phyloP scores from a whole-genome alignment of 2,888 invertebrate species.

The Xestia ashworthii region DNA sequence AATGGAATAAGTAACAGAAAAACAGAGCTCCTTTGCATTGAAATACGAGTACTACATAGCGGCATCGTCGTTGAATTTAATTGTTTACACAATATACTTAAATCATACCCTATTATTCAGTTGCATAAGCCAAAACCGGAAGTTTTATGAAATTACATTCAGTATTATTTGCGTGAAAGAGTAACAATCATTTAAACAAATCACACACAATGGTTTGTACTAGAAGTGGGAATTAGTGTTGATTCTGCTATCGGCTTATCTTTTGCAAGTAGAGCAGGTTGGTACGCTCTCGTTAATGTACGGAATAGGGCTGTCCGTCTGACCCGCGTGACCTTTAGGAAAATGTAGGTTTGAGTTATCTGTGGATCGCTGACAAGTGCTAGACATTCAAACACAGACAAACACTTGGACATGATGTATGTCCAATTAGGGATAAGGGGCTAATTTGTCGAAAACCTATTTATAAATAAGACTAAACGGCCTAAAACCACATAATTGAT shows the following conservation, averaged over 20 bases:
- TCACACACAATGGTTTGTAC: background rate
- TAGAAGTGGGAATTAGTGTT: background rate
- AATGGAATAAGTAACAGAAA: background rate
- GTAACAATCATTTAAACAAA: background rate
- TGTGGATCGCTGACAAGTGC: conserved; percentile 20
- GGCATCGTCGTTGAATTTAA: background rate
- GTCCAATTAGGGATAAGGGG: background rate
- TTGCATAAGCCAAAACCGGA: background rate
- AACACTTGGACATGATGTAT: background rate
- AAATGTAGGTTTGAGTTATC: conserved; percentile 43
- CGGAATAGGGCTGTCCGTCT: conserved; percentile 23
- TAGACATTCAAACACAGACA: conserved; percentile 10
- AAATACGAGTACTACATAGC: background rate
- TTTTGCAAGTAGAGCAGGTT: conserved; percentile 20
- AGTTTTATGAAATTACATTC: background rate
- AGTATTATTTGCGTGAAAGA: background rate
- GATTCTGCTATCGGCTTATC: conserved; percentile 24
- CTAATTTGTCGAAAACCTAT: background rate
- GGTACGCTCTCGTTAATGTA: conserved; percentile 26
- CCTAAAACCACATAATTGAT: background rate
- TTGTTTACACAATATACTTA: background rate
- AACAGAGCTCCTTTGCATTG: background rate
- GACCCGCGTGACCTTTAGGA: conserved; percentile 24
- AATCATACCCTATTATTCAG: background rate
- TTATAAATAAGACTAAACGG: background rate